A percentile compares a stretch with the other conserved stretches of the same genome.
phyloP scores from a whole-genome alignment of 2,797 vertebrate genomes.

The Rousettus madagascariensis region DNA sequence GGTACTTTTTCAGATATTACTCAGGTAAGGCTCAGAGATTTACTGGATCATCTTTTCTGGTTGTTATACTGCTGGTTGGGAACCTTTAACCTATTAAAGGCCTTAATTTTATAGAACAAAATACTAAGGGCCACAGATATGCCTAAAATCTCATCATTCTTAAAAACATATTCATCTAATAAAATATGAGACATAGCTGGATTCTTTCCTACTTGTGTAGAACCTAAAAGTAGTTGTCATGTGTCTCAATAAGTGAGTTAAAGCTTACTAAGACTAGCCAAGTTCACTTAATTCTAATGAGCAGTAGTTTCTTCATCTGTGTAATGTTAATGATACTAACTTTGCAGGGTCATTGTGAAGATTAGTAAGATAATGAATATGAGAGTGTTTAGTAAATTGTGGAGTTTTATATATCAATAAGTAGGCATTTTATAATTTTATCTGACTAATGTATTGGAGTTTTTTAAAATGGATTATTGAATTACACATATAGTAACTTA shows the following conservation, averaged over 20 bases:
- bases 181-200: neutral
- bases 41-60: neutral
- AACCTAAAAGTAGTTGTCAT: slow-evolving; percentile 22
- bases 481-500: neutral
- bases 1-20: neutral
- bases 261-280: neutral
- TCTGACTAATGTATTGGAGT: neutral
- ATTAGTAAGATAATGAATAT: slow-evolving; percentile 7
- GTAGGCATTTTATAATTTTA: neutral
- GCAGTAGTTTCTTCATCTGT: slow-evolving; percentile 18
- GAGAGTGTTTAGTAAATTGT: neutral
- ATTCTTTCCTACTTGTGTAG: neutral
- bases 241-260: neutral
- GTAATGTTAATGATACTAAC: neutral
- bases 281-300: slow-evolving; percentile 13
- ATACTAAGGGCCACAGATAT: neutral
- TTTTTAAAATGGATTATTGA: neutral
- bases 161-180: neutral
- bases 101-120: neutral
- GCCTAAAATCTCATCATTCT: neutral
- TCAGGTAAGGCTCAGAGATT: neutral
- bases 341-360: neutral
- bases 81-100: neutral
- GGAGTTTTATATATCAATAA: neutral
- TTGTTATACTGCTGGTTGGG: neutral